phyloP scores from a whole-genome alignment of 2,797 vertebrate genomes.

The Gouania willdenowi region DNA sequence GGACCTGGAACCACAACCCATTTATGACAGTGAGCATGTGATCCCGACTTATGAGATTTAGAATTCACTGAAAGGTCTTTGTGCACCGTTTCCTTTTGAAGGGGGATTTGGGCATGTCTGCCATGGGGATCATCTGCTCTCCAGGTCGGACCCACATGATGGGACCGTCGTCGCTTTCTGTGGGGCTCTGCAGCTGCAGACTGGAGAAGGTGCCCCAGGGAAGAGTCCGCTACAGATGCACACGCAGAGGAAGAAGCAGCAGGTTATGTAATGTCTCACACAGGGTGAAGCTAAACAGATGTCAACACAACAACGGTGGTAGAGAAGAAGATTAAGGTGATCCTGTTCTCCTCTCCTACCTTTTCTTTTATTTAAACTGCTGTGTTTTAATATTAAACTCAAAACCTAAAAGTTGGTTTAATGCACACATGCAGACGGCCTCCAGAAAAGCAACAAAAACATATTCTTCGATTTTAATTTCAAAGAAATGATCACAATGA shows the following conservation, averaged over 20 bases:
- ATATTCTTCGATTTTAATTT: no score
- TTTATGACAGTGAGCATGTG: slow-evolving; percentile 1
- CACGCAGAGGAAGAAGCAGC: not conserved
- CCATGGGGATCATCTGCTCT: slow-evolving; percentile 98
- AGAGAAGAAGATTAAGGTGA: no score
- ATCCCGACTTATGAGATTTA: not conserved
- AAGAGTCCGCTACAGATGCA: slow-evolving; percentile 83
- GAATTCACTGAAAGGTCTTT: not conserved
- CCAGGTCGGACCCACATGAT: slow-evolving; percentile 99
- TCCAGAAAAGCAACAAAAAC: no score
- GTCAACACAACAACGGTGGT: no score
- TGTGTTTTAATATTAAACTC: no score
- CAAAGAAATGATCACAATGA: no score
- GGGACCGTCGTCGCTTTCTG: slow-evolving; percentile 96
- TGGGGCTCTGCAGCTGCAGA: slow-evolving; percentile 90
- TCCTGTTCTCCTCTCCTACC: no score
- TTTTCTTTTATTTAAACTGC: no score
- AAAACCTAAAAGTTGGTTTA: no score
- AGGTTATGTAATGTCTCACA: not conserved
- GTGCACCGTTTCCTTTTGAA: slow-evolving; percentile 97
- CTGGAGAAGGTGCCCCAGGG: slow-evolving; percentile 97
- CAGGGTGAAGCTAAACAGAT: no score
- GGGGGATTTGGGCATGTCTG: slow-evolving; percentile 99
- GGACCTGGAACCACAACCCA: slow-evolving; percentile 76
- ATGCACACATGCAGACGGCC: no score